Evolutionary conservation across 1,140 invertebrate species (phyloP).

Genomic region (Cotesia glomerata): DNA sequence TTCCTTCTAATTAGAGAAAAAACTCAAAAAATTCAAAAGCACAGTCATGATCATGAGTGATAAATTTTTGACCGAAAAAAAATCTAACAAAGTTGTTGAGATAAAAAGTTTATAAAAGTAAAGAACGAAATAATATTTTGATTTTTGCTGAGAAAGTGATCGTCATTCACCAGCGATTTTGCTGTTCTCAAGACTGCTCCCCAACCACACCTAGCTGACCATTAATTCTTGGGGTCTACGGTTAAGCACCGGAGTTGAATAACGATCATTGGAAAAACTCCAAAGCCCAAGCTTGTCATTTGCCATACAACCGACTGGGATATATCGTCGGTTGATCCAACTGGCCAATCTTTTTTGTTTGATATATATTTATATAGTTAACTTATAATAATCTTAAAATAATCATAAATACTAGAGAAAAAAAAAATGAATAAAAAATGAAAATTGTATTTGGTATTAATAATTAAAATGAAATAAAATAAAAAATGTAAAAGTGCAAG

Average conservation of each 20-base stretch:
- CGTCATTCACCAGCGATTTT: neutral
- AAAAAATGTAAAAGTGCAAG: neutral
- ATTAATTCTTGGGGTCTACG: slow-evolving; percentile 19
- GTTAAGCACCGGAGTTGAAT: slow-evolving; percentile 12
- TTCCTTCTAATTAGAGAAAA: no score
- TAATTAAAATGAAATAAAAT: neutral
- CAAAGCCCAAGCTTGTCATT: slow-evolving; percentile 2
- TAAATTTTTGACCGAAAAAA: no score
- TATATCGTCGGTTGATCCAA: neutral
- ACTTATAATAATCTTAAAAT: neutral
- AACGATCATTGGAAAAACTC: slow-evolving; percentile 19
- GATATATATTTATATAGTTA: no score
- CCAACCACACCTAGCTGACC: slow-evolving; percentile 5
- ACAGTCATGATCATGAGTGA: no score
- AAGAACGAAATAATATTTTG: neutral
- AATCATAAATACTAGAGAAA: neutral
- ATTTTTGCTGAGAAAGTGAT: neutral
- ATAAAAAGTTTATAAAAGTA: neutral
- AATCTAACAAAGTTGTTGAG: no score
- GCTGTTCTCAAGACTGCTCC: neutral
- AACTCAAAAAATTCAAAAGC: no score
- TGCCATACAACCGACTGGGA: neutral
- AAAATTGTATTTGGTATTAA: no score
- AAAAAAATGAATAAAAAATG: neutral
- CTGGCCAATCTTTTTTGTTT: slow-evolving; percentile 14